Evolutionary conservation across 2,113 vertebrate species (phyloP), one percentile per base, ranked within the genome.

Genomic region (Cervus canadensis): DNA sequence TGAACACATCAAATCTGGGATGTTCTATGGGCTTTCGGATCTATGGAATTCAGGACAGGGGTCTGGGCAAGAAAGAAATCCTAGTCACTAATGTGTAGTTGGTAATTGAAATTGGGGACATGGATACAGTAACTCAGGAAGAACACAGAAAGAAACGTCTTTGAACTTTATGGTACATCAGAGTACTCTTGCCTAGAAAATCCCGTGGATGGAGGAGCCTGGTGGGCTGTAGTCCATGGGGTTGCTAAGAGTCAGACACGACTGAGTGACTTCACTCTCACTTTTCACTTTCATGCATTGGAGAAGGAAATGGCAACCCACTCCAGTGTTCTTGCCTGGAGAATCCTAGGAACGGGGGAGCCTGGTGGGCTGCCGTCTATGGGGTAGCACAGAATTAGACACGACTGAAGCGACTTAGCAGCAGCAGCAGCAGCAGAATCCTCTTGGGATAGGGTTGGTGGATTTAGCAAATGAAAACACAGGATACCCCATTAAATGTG

Each of bases 181-280:
- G 17, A 36, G 8, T 36, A 21, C 64, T 67, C 64, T 36, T 67
- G 64, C 33, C 64, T 67, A 16, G 64, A 67, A 67, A 67, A 67
- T 5, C 64, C 62, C 33, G 21, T 36, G 33, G 64, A 67, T 0
- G 8, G 16, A 21, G 64, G 64, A 67, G 64, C 64, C 64, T 67
- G 33, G 64, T 67, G 1, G 64, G 64, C 64, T 67, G 16, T 2
- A 36, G 33, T 67, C 64, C 16, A 1, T n/a, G 33, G 30, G 62
- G 62, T 19, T 0, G 1, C 62, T 67, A 17, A 64, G 16, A 67
- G 62, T 67, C 4, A 2, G 33, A n/a, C 4, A 67, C 1, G 0
- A 36, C 8, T 67, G 64, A 67, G 4, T 0, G 2, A n/a, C 33
- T 67, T 67, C 62, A 67, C 33, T 67, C n/a, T 33, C 15, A 8